phyloP scores from a whole-genome alignment of 1,140 invertebrate species.

The Camponotus pennsylvanicus region DNA sequence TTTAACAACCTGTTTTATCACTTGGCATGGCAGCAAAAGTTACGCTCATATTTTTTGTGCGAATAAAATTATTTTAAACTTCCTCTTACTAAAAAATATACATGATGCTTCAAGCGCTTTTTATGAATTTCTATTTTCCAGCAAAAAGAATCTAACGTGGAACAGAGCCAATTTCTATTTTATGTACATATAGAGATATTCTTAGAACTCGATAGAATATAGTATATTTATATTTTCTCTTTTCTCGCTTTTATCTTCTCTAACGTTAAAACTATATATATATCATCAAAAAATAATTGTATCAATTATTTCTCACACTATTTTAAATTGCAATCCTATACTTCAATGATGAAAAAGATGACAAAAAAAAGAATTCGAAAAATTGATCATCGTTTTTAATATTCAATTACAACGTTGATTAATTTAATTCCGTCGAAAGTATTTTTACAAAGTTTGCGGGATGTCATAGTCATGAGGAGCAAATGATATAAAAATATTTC shows the following conservation, averaged over 20 bases:
- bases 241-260: not conserved
- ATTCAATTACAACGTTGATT: slow-evolving; percentile 33
- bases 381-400: slow-evolving; percentile 6
- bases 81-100: slow-evolving; percentile 43
- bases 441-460: slow-evolving; percentile 42
- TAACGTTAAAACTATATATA: not conserved
- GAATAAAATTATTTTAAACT: slow-evolving; percentile 58
- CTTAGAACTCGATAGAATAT: slow-evolving; percentile 21
- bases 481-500: slow-evolving; percentile 60
- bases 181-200: slow-evolving; percentile 9
- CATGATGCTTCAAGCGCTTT: slow-evolving; percentile 29
- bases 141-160: slow-evolving; percentile 38
- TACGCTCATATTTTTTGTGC: slow-evolving; percentile 29
- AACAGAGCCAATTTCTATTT: slow-evolving; percentile 29
- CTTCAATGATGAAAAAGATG: too few species aligned
- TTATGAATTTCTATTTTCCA: slow-evolving; percentile 30
- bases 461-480: slow-evolving; percentile 16
- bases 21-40: slow-evolving; percentile 42
- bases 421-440: slow-evolving; percentile 49
- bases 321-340: not conserved
- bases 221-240: not conserved
- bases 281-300: not conserved
- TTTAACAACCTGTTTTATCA: slow-evolving; percentile 40
- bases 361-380: not conserved
- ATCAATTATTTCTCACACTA: not conserved